phyloP scores from a whole-genome alignment of 1,140 invertebrate genomes.

The Neodiprion lecontei region DNA sequence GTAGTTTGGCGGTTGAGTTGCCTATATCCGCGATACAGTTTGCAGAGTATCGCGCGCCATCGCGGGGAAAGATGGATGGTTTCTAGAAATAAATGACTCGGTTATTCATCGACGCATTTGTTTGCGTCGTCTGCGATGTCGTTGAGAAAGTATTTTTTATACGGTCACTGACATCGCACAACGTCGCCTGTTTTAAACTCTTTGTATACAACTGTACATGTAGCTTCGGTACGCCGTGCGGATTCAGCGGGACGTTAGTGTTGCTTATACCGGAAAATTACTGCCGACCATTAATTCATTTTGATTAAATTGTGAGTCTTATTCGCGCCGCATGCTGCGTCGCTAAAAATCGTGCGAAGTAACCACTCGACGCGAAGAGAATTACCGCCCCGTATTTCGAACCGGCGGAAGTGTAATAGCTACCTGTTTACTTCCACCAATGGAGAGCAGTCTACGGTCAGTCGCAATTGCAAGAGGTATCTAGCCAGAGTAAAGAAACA shows the following conservation, averaged over 20 bases:
- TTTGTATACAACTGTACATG: not conserved
- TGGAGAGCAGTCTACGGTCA: too few relatives aligned
- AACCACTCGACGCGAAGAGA: not conserved
- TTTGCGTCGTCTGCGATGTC: constrained; percentile 46
- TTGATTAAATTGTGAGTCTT: not conserved
- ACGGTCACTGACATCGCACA: constrained; percentile 24
- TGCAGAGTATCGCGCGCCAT: not conserved
- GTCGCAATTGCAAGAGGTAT: too few relatives aligned
- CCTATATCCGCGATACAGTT: constrained; percentile 19
- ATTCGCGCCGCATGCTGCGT: too few relatives aligned
- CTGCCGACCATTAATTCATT: constrained; percentile 1
- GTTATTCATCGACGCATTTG: constrained; percentile 62
- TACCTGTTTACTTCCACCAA: too few relatives aligned
- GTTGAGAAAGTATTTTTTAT: constrained; percentile 34
- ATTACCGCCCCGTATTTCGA: not conserved
- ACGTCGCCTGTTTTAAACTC: not conserved
- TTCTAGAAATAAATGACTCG: constrained; percentile 62
- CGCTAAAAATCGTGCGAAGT: not conserved
- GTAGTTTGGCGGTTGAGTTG: constrained; percentile 31
- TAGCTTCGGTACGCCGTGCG: too few relatives aligned
- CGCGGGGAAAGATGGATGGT: constrained; percentile 52
- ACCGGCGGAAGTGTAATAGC: too few relatives aligned
- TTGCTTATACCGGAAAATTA: not conserved
- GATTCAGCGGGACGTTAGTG: not conserved
- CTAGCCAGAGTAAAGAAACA: not conserved